Evolutionary conservation across 2,797 vertebrate genomes (phyloP).

Genomic region (Limosa lapponica): DNA sequence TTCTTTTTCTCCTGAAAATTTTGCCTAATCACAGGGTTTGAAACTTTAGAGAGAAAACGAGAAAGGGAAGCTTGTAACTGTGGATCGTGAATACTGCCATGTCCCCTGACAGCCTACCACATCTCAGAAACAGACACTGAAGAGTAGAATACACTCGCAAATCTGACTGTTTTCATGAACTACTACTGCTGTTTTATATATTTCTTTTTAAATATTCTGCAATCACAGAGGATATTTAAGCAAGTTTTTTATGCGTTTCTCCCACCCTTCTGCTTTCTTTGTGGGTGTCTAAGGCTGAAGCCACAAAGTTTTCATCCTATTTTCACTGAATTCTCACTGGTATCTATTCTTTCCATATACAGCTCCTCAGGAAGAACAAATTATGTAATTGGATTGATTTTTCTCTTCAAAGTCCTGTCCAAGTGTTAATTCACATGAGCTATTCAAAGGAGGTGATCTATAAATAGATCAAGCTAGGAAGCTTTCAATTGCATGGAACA

Average conservation of each 20-base stretch:
- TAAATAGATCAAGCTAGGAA: not conserved
- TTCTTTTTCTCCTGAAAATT: not conserved
- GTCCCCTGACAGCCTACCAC: fast-evolving
- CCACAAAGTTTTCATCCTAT: not conserved
- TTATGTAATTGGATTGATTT: not conserved
- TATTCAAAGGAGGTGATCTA: not conserved
- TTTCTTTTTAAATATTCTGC: not conserved
- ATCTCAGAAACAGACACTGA: not conserved
- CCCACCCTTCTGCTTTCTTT: not conserved
- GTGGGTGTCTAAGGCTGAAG: not conserved
- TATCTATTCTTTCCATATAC: not conserved
- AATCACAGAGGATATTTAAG: not conserved
- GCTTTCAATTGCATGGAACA: not conserved
- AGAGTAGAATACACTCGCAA: not conserved
- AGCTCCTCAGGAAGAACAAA: not conserved
- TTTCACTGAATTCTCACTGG: not conserved
- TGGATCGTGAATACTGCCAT: fast-evolving
- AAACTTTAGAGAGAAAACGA: not conserved
- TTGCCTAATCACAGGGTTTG: not conserved
- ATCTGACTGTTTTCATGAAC: not conserved
- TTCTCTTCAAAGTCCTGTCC: not conserved
- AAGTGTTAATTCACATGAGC: not conserved
- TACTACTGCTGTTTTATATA: not conserved
- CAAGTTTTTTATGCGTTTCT: not conserved
- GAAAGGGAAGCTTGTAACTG: not conserved